Base-by-base conservation (phyloP, 2,797 vertebrate genomes). In the Aselliscus stoliczkanus region DNA sequence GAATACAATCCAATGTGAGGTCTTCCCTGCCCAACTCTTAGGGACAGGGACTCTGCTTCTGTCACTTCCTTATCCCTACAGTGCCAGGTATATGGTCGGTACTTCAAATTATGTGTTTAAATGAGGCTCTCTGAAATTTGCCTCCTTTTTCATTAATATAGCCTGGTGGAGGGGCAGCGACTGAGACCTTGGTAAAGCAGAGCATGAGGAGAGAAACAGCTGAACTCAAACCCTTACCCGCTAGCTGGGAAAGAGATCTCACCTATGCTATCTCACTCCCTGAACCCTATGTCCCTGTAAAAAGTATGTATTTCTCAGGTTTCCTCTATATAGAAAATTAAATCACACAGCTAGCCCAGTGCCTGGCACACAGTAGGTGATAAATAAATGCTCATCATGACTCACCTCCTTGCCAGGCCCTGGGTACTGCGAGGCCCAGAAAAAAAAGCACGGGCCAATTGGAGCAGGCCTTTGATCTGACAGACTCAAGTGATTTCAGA, bases 161-260 rank as follows among this genome's bases (percentile, higher is more conserved):
- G 52, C 17, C 62, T 37, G 9, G 31, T 29, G 18, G 47, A 27
- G 21, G 39, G 27, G 21, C 12, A 37, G 17, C 39, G 5, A 7
- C 52, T 75, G 79, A 69, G 67, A 47, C 10, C 15, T 17, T 20
- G 9, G 54, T 29, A 37, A 27, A 50, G 25, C 34, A 83, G 47
- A 79, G 15, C 76, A n/a, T 0, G 0, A 0, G 5, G 70, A 81
- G 37, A 70, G 7, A 58, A 50, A 20, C n/a, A 81, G 70, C 25
- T n/a, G 52, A 50, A 87, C 47, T 7, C 0, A 65, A 88, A 75
- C 20, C 17, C 54, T 93, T 0, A 0, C 7, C n/a, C 80, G 34
- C 13, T 17, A 31, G 18, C 13, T 81, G 20, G 0, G 0, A 0
- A 12, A 50, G 47, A 0, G 0, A 76, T 14, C 39, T 47, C 4